Base-by-base conservation (phyloP, 2,888 invertebrate species). In the Drosophila austrosaltans region DNA sequence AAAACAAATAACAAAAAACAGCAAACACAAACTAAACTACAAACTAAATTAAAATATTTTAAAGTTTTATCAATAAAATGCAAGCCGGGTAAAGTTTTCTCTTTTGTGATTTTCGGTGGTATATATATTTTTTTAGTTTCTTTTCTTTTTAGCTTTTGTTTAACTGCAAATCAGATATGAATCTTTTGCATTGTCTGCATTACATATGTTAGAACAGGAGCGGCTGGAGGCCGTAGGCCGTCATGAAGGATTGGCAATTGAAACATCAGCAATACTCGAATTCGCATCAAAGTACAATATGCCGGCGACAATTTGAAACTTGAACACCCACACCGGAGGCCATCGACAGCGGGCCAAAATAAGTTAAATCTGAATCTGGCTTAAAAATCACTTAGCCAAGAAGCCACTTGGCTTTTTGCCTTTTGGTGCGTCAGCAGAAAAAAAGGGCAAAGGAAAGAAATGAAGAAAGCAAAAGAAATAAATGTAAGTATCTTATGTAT, bases 191-290 rank as follows among this genome's bases (percentile, higher is more conserved):
- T 22, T 79, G 82, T 84, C 87, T 87, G 83, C 83, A 83, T 79
- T 79, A 63, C 54, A 76, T 16, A 42, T 54, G 12, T 39, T 25
- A n/a, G n/a, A 48, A 48, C 48, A 48, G 48, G 25, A 48, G 48
- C 12, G 48, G 48, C 25, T 40, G 40, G 40, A n/a, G 40, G 40
- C 20, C 48, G 1, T 16, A 16, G n/a, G 22, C 22, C 6, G n/a
- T 16, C 7, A 59, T 12, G 36, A 20, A 22, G 30, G 53, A n/a
- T 20, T 12, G 61, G 82, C 90, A 91, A 90, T 90, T 91, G 91
- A 91, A 91, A 91, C 90, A 91, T 91, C 91, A 91, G 91, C 91
- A 91, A 90, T 89, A 87, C 90, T 87, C 81, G 81, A 89, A 48
- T 25, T 54, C n/a, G 32, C 7, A 39, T 12, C 12, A 5, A 39